phyloP scores from a whole-genome alignment of 2,888 invertebrate genomes.

The Coelopa pilipes region DNA sequence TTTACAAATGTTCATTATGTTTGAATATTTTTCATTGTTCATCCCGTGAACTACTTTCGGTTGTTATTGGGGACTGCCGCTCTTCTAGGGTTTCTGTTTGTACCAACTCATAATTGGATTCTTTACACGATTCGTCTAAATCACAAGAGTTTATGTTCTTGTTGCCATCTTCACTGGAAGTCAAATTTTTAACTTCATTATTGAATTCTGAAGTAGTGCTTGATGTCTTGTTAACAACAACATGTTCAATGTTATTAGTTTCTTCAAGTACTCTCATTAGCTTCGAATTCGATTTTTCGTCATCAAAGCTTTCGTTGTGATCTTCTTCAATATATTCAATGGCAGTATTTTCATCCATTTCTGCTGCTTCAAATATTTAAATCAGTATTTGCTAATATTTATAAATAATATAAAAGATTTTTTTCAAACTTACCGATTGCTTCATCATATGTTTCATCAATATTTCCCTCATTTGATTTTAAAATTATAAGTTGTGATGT shows the following conservation, averaged over 20 bases:
- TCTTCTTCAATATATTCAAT: conserved; percentile 58
- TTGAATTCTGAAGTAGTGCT: not conserved
- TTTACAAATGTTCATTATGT: conserved; percentile 1
- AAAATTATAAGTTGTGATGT: conserved; percentile 21
- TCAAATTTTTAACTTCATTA: not conserved
- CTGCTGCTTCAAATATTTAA: conserved; percentile 39
- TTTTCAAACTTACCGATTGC: conserved; percentile 38
- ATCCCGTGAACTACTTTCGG: conserved; percentile 27
- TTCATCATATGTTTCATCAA: conserved; percentile 40
- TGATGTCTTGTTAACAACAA: not conserved
- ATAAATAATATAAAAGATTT: not conserved
- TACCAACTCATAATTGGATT: not conserved
- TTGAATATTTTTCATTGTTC: conserved; percentile 21
- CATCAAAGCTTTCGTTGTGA: conserved; percentile 36
- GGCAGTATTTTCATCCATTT: conserved; percentile 56
- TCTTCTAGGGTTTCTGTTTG: not conserved
- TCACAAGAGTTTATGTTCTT: conserved; percentile 1
- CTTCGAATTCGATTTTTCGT: not conserved
- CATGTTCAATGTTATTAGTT: conserved; percentile 15
- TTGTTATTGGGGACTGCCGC: too few relatives aligned
- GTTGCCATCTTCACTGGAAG: not conserved
- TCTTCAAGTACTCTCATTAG: conserved; percentile 31
- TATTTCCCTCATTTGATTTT: conserved; percentile 12
- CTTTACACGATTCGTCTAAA: conserved; percentile 17
- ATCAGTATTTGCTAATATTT: too few relatives aligned